A percentile compares a stretch with the other conserved stretches of the same genome.
These are phyloP conservation scores for Homarus americanus DNA, from an alignment of 1,140 invertebrate species.

Conservation along the genomic window DNA sequence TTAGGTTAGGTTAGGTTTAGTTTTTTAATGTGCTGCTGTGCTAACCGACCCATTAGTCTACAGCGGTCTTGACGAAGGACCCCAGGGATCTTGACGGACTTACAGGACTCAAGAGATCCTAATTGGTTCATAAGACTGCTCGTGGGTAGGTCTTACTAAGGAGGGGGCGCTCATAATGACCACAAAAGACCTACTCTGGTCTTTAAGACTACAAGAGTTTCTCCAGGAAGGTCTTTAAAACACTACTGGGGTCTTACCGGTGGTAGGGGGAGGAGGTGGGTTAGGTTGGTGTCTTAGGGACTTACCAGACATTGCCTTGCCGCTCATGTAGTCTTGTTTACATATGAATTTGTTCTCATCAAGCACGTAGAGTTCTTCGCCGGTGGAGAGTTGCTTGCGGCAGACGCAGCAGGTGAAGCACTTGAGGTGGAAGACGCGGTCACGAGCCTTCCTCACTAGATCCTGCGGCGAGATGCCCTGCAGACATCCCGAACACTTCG, in stretches of 20 bases:
- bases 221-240: too few relatives aligned
- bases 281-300: too few relatives aligned
- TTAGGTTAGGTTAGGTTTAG: too few relatives aligned
- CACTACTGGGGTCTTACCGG: too few relatives aligned
- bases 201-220: neutral
- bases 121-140: too few relatives aligned
- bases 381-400: slow-evolving; percentile 96
- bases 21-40: too few relatives aligned
- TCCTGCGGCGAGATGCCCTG: slow-evolving; percentile 97
- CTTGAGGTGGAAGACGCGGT: slow-evolving; percentile 98
- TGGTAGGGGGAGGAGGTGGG: too few relatives aligned
- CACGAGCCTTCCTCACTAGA: slow-evolving; percentile 94
- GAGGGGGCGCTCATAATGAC: neutral
- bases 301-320: slow-evolving; percentile 80
- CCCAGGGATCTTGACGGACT: too few relatives aligned
- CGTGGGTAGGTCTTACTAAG: too few relatives aligned
- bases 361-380: slow-evolving; percentile 97
- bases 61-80: too few relatives aligned
- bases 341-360: slow-evolving; percentile 99
- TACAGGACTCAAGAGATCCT: too few relatives aligned
- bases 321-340: slow-evolving; percentile 97
- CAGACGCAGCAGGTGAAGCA: slow-evolving; percentile 99
- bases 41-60: too few relatives aligned
- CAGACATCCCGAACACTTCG: slow-evolving; percentile 97
- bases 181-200: neutral